Evolutionary conservation across 2,113 vertebrate genomes (phyloP).

Genomic region (Casuarius casuarius): DNA sequence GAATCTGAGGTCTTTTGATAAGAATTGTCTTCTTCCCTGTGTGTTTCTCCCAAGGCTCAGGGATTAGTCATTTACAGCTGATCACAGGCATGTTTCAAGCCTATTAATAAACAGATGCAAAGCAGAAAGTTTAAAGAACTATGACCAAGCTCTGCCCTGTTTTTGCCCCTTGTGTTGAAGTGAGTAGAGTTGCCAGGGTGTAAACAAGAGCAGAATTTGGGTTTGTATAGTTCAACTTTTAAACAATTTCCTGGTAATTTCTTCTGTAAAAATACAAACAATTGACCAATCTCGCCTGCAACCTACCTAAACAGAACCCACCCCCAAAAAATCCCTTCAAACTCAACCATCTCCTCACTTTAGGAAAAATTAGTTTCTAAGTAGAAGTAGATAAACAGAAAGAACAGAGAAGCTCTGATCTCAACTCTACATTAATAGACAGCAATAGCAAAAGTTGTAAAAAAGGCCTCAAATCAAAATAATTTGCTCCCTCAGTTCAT

Average conservation of each 20-base stretch:
- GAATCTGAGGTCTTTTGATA: not conserved
- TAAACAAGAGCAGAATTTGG: constrained; percentile 22
- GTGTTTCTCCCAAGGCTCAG: not conserved
- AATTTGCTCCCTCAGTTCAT: not conserved
- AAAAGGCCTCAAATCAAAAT: not conserved
- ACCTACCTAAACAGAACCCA: not conserved
- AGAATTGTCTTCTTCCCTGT: not conserved
- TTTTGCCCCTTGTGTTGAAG: not conserved
- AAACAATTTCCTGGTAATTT: constrained; percentile 28
- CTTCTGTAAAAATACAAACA: not conserved
- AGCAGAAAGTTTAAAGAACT: not conserved
- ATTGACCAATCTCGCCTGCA: not conserved
- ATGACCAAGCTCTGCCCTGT: not conserved
- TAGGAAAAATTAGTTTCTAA: not conserved
- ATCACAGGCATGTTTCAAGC: not conserved
- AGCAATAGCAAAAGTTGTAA: not conserved
- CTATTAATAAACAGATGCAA: not conserved
- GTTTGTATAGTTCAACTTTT: not conserved
- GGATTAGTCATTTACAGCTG: not conserved
- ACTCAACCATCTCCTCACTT: not conserved
- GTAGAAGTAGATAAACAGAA: not conserved
- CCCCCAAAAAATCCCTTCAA: not conserved
- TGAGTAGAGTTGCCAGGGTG: not conserved
- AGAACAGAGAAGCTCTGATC: not conserved
- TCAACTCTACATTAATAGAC: not conserved